Evolutionary conservation across 2,797 vertebrate genomes (phyloP), one percentile per base, ranked within the genome.

Genomic region (Notolepis coatsorum): DNA sequence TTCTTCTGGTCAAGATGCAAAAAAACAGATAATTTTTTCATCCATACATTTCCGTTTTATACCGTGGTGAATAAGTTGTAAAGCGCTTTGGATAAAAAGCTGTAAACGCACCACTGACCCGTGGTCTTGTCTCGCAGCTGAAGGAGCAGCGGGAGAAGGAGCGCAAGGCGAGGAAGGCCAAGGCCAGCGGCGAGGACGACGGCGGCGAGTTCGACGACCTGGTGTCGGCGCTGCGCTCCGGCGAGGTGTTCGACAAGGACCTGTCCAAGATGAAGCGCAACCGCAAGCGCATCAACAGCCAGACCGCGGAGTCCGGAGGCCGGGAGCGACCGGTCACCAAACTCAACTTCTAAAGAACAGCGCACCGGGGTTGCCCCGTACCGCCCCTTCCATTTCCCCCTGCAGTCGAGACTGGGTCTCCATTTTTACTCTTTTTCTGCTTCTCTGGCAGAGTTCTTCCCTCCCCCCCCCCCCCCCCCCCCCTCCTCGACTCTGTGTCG

Each of bases 191-290:
- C 0, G 98, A 99, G 71, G 97, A 99, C 21, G 92, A 95, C 12
- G 92, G 92, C 0, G 97, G 98, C 0, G 98, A 99, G 87, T 99
- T 99, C 0, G 98, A 99, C 0, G 98, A 99, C 87, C 89, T 99
- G 8, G 98, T 99, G 82, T 99, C 98, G 0, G 98, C 98, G 0
- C 86, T 99, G 71, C 94, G 98, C 52, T 99, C 98, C 0, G 98
- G 97, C 0, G 98, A 99, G 83, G 97, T 99, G 68, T 99, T 99
- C 0, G 98, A 99, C 91, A 99, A 99, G 87, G 98, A 99, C 92
- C 91, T 99, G 80, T 96, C 95, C 74, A 99, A 99, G 88, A 94
- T 99, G 90, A 99, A 99, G 68, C 95, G 98, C 70, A 98, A 98
- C 80, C 97, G 98, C 79, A 99, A 98, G 60, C 95, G 97, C 80